Evolutionary conservation across 2,888 invertebrate species (phyloP).

Genomic region (Anoplius nigerrimus): DNA sequence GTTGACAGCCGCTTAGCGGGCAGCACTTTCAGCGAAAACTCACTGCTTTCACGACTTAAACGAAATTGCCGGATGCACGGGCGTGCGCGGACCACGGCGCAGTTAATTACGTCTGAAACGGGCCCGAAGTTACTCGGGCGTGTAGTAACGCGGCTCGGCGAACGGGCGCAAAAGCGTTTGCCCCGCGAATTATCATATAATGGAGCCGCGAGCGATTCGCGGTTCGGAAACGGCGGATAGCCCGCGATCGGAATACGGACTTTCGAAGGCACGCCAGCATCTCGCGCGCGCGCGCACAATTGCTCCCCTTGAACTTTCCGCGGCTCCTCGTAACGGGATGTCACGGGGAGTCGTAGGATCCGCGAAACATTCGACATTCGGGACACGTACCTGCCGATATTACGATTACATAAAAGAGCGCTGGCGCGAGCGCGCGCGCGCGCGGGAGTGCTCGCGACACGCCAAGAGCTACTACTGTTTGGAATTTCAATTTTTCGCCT

Average conservation of each 20-base stretch:
- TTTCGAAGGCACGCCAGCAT: slow-evolving; percentile 26
- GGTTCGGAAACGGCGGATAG: slow-evolving; percentile 31
- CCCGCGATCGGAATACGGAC: slow-evolving; percentile 32
- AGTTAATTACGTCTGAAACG: slow-evolving; percentile 34
- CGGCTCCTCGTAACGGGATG: slow-evolving; percentile 38
- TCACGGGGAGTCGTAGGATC: slow-evolving; percentile 36
- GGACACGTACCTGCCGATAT: slow-evolving; percentile 21
- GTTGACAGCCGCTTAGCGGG: neutral
- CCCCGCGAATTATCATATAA: slow-evolving; percentile 48
- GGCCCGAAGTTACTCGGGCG: slow-evolving; percentile 38
- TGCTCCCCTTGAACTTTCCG: slow-evolving; percentile 53
- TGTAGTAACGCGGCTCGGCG: slow-evolving; percentile 31
- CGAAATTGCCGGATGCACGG: slow-evolving; percentile 14
- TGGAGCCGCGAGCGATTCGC: slow-evolving; percentile 13
- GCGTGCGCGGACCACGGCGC: neutral
- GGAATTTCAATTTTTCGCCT: too few species aligned
- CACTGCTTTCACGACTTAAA: neutral
- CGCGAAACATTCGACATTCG: slow-evolving; percentile 9
- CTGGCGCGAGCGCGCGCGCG: too few species aligned
- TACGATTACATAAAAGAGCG: too few species aligned
- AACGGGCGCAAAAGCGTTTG: slow-evolving; percentile 14
- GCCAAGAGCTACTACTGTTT: too few species aligned
- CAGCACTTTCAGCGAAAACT: neutral
- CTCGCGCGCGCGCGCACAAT: slow-evolving; percentile 8
- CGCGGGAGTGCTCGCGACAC: too few species aligned